A percentile compares a stretch with the other conserved stretches of the same genome.
Evolutionary conservation across 1,140 invertebrate genomes (phyloP).

Genomic region (Propsilocerus akamusi): DNA sequence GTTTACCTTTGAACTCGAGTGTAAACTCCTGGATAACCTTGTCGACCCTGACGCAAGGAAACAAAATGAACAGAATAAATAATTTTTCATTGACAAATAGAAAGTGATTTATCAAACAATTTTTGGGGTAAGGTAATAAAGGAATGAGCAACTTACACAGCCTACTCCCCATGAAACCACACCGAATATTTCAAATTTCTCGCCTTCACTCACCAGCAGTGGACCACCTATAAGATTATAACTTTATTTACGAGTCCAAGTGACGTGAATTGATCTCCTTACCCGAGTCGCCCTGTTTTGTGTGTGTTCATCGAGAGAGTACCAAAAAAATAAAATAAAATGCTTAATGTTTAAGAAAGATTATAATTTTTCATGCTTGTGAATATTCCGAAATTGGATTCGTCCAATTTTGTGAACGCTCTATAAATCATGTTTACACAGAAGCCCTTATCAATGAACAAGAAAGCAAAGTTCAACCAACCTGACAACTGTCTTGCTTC

Average conservation of each 20-base stretch:
- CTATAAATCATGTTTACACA: no score
- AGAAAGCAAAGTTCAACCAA: constrained; percentile 24
- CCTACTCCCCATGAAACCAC: constrained; percentile 48
- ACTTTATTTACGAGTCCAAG: neutral
- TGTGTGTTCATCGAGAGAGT: no score
- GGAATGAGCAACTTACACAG: no score
- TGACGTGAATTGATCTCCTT: neutral
- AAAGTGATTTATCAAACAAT: no score
- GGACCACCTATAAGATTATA: constrained; percentile 38
- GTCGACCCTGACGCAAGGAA: neutral
- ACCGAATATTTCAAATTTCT: constrained; percentile 55
- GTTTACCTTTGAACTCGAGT: constrained; percentile 23
- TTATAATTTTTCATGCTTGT: no score
- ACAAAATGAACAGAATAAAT: neutral
- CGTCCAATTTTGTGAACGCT: no score
- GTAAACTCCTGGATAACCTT: constrained; percentile 18
- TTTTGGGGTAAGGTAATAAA: no score
- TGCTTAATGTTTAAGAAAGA: no score
- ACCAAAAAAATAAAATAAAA: neutral
- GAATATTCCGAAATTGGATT: no score
- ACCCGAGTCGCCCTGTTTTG: neutral
- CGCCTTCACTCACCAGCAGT: constrained; percentile 45
- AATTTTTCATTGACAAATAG: no score
- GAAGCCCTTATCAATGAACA: constrained; percentile 35
- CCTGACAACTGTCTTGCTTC: constrained; percentile 64